Evolutionary conservation across 1,140 invertebrate species (phyloP), one percentile per base, ranked within the genome.

Genomic region (Aphis gossypii): DNA sequence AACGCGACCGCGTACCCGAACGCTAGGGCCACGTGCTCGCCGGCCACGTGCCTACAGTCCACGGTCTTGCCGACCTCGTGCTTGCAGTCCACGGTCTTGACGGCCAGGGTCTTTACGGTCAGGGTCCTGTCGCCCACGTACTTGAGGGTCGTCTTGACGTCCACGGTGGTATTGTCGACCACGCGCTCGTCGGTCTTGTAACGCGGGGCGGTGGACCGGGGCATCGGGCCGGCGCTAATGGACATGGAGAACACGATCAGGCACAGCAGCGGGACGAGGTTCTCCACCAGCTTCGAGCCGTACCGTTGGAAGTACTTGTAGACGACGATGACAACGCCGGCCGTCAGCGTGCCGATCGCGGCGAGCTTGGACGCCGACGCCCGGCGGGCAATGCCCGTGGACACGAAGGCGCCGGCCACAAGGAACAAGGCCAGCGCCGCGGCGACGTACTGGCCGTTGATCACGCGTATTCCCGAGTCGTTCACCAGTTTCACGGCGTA

Each of bases 401-500:
- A 84, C 35, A 93, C 38, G 0, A 93, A 7, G 51, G 30, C 35
- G 3, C 92, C 92, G n/a, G 92, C 93, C 48, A 90, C 86, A 0
- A 96, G 94, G 41, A 96, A 95, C 0, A 95, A 94, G 0, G 96
- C 96, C 30, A 96, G 94, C 7, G 96, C 94, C 6, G 96, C 95
- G 18, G 96, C 86, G 0, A 94, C 88, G 60, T 94, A 94, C 30
- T 95, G 95, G 3, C 95, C 48, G 84, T 94, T 94, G 11, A 95
- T 94, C 14, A 95, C 95, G 20, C 96, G 95, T 1, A 95, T 95
- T 5, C 96, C 96, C n/a, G 96, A 95, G 94, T 96, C 95, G 23
- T 95, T 94, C 93, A 96, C 97, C 93, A 96, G 95, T 18, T 96
- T 96, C 5, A 96, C 96, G 4, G 97, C 96, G 94, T 97, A 97